Percentiles rank a stretch among this genome's conserved stretches.
These are phyloP conservation scores for Cylloceria caligata DNA, from an alignment of 2,888 invertebrate genomes.

Conservation along the genomic window DNA sequence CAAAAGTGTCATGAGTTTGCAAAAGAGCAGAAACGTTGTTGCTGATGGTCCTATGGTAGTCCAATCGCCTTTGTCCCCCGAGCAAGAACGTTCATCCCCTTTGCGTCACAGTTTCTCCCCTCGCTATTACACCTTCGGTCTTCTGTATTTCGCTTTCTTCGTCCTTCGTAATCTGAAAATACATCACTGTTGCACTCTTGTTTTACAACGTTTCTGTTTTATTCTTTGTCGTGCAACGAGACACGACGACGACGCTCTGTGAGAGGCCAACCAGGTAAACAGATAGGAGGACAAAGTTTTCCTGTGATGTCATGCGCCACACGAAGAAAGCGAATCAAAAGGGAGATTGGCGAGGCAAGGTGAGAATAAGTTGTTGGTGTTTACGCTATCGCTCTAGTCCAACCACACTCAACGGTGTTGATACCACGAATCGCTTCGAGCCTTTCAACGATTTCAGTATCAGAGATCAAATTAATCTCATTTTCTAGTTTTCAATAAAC, in stretches of 20 bases:
- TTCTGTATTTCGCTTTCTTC: background rate
- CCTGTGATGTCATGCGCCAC: slow-evolving; percentile 64
- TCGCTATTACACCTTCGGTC: slow-evolving; percentile 16
- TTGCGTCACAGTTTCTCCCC: slow-evolving; percentile 21
- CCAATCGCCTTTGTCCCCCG: background rate
- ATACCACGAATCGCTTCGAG: background rate
- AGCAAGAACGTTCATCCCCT: slow-evolving; percentile 6
- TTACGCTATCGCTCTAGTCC: background rate
- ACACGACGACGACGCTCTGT: too few species aligned
- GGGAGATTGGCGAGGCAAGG: slow-evolving; percentile 33
- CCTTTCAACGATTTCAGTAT: background rate
- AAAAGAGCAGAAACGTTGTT: background rate
- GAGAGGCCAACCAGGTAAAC: slow-evolving; percentile 15
- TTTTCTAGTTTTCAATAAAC: background rate
- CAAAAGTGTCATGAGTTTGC: background rate
- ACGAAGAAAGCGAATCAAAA: slow-evolving; percentile 57
- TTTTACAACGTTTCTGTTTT: background rate
- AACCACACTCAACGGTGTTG: background rate
- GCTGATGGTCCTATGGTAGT: background rate
- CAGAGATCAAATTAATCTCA: background rate
- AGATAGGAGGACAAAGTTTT: slow-evolving; percentile 70
- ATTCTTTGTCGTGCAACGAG: background rate
- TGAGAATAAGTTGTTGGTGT: background rate
- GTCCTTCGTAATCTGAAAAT: slow-evolving; percentile 4
- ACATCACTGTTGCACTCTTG: background rate